Percentiles rank a stretch among this genome's conserved stretches.
These are phyloP conservation scores for Rana temporaria DNA, from an alignment of 2,113 vertebrate genomes.

Conservation along the genomic window DNA sequence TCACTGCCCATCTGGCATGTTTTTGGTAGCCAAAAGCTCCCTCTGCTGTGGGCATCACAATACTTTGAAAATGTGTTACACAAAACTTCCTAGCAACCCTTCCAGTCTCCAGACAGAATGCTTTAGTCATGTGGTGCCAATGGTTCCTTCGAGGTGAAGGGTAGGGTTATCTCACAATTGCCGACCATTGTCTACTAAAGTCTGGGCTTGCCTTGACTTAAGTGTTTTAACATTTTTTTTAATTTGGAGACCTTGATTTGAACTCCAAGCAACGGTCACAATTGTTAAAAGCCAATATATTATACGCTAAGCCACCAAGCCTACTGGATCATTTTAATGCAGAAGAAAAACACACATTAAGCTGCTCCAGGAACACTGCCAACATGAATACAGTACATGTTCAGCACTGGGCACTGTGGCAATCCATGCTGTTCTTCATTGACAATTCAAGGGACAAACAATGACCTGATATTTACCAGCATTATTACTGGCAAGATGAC, in stretches of 20 bases:
- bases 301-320: constrained; percentile 61
- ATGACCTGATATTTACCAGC: constrained; percentile 13
- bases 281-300: constrained; percentile 59
- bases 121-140: constrained; percentile 37
- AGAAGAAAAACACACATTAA: constrained; percentile 63
- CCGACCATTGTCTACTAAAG: background rate
- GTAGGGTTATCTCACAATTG: background rate
- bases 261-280: constrained; percentile 56
- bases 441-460: constrained; percentile 47
- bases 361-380: constrained; percentile 61
- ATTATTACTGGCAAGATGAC: background rate
- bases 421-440: constrained; percentile 30
- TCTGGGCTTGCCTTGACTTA: constrained; percentile 17
- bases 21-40: constrained; percentile 45
- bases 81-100: constrained; percentile 49
- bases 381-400: constrained; percentile 41
- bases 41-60: constrained; percentile 39
- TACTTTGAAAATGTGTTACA: constrained; percentile 34
- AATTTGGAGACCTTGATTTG: constrained; percentile 58
- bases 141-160: constrained; percentile 6
- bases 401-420: constrained; percentile 34
- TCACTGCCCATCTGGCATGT: constrained; percentile 45
- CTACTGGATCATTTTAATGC: constrained; percentile 62
- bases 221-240: constrained; percentile 25
- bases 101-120: constrained; percentile 39